Conservation (phyloP, 1,140 invertebrate genomes). For the Littorina saxatilis region DNA sequence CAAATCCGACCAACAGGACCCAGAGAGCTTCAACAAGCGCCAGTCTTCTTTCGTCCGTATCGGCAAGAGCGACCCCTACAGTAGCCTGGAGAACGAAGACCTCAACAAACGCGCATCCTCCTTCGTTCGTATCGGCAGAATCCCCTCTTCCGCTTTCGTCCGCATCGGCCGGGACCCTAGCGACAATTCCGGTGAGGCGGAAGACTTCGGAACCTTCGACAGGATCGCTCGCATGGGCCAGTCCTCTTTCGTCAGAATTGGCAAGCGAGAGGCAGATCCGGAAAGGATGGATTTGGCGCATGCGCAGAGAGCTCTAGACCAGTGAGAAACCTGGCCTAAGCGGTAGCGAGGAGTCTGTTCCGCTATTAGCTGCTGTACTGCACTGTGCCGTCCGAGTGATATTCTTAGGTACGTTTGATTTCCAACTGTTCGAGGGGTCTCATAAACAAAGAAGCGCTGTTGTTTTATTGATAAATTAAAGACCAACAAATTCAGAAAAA, state of each 20-base stretch:
- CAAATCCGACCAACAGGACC: not conserved
- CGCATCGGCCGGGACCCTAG: constrained; percentile 33
- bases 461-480: too few species aligned
- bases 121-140: constrained; percentile 56
- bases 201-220: constrained; percentile 30
- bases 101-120: constrained; percentile 22
- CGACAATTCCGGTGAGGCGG: not conserved
- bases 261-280: constrained; percentile 38
- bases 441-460: too few species aligned
- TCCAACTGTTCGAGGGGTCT: too few species aligned
- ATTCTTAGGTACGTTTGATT: too few species aligned
- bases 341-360: too few species aligned
- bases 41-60: constrained; percentile 34
- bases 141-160: constrained; percentile 50
- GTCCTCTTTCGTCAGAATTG: constrained; percentile 53
- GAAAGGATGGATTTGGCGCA: not conserved
- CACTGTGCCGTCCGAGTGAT: too few species aligned
- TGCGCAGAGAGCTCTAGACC: not conserved
- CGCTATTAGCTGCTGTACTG: too few species aligned
- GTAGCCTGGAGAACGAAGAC: not conserved
- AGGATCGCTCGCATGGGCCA: constrained; percentile 37
- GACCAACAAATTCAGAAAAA: too few species aligned
- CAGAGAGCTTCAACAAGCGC: not conserved
- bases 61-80: not conserved
- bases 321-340: not conserved